Evolutionary conservation across 2,888 invertebrate genomes (phyloP).

Genomic region (Ditylenchus weischeri): DNA sequence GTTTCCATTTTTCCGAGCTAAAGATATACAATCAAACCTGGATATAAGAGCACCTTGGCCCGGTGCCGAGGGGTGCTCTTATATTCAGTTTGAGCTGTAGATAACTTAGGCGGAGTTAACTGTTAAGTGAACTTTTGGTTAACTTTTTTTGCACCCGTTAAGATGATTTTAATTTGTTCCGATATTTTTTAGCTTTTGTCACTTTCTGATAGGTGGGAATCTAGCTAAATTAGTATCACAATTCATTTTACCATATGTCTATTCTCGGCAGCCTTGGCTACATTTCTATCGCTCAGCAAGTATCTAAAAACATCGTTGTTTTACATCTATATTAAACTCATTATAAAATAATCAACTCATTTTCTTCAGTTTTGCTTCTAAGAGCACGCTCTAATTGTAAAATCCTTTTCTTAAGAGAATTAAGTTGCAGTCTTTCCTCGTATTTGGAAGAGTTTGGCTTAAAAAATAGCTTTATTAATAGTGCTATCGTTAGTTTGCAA

Average conservation of each 20-base stretch:
- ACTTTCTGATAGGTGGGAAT: too few relatives aligned
- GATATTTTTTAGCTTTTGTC: too few relatives aligned
- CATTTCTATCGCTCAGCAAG: slow-evolving; percentile 28
- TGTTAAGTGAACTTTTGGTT: too few relatives aligned
- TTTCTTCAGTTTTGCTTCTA: slow-evolving; percentile 35
- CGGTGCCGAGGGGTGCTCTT: too few relatives aligned
- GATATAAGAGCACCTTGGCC: too few relatives aligned
- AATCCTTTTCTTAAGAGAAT: slow-evolving; percentile 33
- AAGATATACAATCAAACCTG: too few relatives aligned
- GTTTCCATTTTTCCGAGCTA: slow-evolving; percentile 26
- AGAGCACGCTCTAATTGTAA: slow-evolving; percentile 36
- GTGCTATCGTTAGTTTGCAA: neutral
- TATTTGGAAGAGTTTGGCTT: slow-evolving; percentile 1
- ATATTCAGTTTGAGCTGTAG: too few relatives aligned
- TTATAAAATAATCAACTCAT: slow-evolving; percentile 30
- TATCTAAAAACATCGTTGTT: slow-evolving; percentile 27
- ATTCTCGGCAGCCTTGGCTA: slow-evolving; percentile 34
- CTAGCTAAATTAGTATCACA: too few relatives aligned
- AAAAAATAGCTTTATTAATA: neutral
- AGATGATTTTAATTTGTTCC: too few relatives aligned
- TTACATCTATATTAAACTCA: slow-evolving; percentile 9
- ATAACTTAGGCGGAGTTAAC: too few relatives aligned
- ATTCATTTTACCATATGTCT: slow-evolving; percentile 25
- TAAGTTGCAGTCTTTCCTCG: slow-evolving; percentile 28
- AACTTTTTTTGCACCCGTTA: too few relatives aligned